Base-by-base conservation (phyloP, 2,888 invertebrate genomes). In the Apomyelois bistriatella region DNA sequence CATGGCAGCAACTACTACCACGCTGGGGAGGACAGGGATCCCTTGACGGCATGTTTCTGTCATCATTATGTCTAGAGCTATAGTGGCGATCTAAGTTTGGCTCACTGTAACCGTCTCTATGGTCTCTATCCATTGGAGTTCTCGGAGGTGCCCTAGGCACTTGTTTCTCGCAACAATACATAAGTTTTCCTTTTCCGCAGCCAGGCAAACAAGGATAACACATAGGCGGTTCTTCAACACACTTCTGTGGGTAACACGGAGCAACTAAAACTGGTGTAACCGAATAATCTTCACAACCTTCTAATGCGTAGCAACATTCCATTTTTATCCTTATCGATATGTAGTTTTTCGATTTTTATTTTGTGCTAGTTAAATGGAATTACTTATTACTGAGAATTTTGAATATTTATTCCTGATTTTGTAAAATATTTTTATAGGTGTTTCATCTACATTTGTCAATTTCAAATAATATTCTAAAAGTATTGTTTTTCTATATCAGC, bases 261-360 rank as follows among this genome's bases (percentile, higher is more conserved):
- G 76, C 55, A 15, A 75, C 56, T 53, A 86, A 62, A 53, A 82
- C 61, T 5, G 88, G 87, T 4, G 78, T 65, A 10, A 85, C 83
- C 12, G 74, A 53, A 58, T 65, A 79, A 36, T 75, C 72, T 15
- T 71, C 75, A 55, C 79, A 78, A 2, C 76, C 74, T 7, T 70
- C 71, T 16, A 32, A 13, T 5, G 62, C 52, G 57, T 71, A 78
- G 53, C 78, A 82, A 59, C 72, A 77, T 43, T 78, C 76, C 87
- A 87, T 87, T 61, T 74, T 77, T 72, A 64, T 64, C n/a, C 32
- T 61, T 62, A 58, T 54, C 49, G 10, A 13, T 52, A 12, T 30
- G 52, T 47, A 17, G 48, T 62, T 57, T 58, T 58, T 55, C 58
- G 8, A 8, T 46, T 68, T 65, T 55, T 51, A 59, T 66, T 67